These are phyloP conservation scores for Hypselothyrea guttata DNA, from an alignment of 2,888 invertebrate species.

Conservation along the genomic window DNA sequence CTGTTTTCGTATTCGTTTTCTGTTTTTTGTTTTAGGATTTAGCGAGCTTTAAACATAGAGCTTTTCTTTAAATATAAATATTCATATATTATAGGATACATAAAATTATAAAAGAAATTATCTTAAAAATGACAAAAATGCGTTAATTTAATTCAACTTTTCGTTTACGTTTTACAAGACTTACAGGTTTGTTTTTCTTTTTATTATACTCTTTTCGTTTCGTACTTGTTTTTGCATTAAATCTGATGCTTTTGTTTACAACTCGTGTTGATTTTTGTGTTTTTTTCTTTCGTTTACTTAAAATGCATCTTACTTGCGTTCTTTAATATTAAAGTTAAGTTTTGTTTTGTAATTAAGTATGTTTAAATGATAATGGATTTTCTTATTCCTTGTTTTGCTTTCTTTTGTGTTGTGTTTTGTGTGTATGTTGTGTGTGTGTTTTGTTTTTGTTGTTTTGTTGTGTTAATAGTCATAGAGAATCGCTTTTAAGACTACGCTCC, in stretches of 20 bases:
- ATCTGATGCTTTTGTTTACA: conserved; percentile 65
- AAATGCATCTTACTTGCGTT: conserved; percentile 60
- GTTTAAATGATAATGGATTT: conserved; percentile 74
- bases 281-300: conserved; percentile 48
- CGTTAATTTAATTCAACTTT: conserved; percentile 26
- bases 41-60: conserved; percentile 47
- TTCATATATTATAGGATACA: conserved; percentile 67
- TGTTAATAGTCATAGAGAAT: conserved; percentile 66
- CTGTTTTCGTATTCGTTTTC: conserved; percentile 24
- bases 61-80: conserved; percentile 60
- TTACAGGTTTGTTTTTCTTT: conserved; percentile 32
- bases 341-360: conserved; percentile 62
- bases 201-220: conserved; percentile 37
- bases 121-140: conserved; percentile 58
- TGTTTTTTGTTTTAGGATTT: conserved; percentile 35
- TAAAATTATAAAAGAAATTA: conserved; percentile 59
- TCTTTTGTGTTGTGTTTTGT: conserved; percentile 25
- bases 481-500: conserved; percentile 68
- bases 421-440: conserved; percentile 30
- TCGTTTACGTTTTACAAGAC: conserved; percentile 50
- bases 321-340: conserved; percentile 67
- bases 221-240: conserved; percentile 36
- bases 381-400: conserved; percentile 32
- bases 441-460: conserved; percentile 34
- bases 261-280: conserved; percentile 36